These are phyloP conservation scores for Macquaria ambigua DNA, from an alignment of 2,113 vertebrate species.

Conservation along the genomic window DNA sequence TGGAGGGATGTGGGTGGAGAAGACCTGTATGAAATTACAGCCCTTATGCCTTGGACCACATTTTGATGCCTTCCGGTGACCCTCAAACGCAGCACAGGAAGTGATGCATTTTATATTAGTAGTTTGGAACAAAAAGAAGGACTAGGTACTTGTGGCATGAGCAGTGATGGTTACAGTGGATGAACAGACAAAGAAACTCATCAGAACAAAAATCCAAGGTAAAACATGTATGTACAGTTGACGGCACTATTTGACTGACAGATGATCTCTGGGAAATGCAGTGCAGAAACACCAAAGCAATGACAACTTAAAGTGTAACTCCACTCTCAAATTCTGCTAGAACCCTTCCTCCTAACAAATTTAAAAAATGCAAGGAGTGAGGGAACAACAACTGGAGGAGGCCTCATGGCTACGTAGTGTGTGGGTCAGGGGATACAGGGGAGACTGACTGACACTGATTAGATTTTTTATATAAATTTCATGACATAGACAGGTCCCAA, in stretches of 20 bases:
- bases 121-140: neutral
- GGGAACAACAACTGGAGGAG: too few relatives aligned
- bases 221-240: neutral
- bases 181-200: neutral
- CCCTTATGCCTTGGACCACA: neutral
- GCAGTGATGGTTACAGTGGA: neutral
- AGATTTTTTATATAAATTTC: too few relatives aligned
- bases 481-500: too few relatives aligned
- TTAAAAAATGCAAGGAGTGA: too few relatives aligned
- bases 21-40: slow-evolving; percentile 10
- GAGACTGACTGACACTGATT: too few relatives aligned
- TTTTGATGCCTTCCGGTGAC: neutral
- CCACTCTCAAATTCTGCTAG: too few relatives aligned
- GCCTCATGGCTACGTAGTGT: too few relatives aligned
- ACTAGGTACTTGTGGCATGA: neutral
- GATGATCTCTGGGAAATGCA: neutral
- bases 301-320: neutral
- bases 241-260: neutral
- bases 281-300: neutral
- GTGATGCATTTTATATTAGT: neutral
- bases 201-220: neutral
- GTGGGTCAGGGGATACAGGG: too few relatives aligned
- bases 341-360: too few relatives aligned
- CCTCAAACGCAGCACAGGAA: slow-evolving; percentile 11
- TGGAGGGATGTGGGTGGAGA: slow-evolving; percentile 21